These are phyloP conservation scores for Diachasmimorpha longicaudata DNA, from an alignment of 1,140 invertebrate species.

Conservation along the genomic window DNA sequence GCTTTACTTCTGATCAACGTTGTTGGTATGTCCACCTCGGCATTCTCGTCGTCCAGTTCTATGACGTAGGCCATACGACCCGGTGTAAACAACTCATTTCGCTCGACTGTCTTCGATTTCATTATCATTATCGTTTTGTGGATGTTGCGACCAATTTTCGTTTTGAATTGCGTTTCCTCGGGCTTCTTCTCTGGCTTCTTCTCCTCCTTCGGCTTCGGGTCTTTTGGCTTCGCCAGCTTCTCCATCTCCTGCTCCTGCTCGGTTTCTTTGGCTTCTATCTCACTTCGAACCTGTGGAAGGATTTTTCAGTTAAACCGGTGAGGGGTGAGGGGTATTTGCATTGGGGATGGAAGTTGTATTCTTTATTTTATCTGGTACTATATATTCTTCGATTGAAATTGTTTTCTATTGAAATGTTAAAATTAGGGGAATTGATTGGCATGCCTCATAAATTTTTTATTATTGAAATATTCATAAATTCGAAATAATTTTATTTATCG, in stretches of 20 bases:
- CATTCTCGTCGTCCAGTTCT: constrained; percentile 89
- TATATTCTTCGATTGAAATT: too few relatives aligned
- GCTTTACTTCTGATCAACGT: constrained; percentile 94
- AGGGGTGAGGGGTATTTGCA: too few relatives aligned
- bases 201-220: constrained; percentile 62
- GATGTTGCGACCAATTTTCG: constrained; percentile 77
- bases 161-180: constrained; percentile 83
- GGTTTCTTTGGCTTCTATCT: constrained; percentile 58
- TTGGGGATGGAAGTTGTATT: too few relatives aligned
- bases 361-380: too few relatives aligned
- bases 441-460: too few relatives aligned
- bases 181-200: constrained; percentile 69
- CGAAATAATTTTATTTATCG: too few relatives aligned
- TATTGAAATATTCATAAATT: too few relatives aligned
- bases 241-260: constrained; percentile 89
- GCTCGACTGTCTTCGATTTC: constrained; percentile 74
- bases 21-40: constrained; percentile 93
- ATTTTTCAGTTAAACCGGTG: too few relatives aligned
- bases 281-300: constrained; percentile 63
- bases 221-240: constrained; percentile 68
- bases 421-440: too few relatives aligned
- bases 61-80: constrained; percentile 98
- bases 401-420: too few relatives aligned
- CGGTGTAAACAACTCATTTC: constrained; percentile 95
- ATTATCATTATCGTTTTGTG: constrained; percentile 72